A percentile compares a stretch with the other conserved stretches of the same genome.
Conservation (phyloP, 2,113 vertebrate genomes). For the Artemisiospiza belli region DNA sequence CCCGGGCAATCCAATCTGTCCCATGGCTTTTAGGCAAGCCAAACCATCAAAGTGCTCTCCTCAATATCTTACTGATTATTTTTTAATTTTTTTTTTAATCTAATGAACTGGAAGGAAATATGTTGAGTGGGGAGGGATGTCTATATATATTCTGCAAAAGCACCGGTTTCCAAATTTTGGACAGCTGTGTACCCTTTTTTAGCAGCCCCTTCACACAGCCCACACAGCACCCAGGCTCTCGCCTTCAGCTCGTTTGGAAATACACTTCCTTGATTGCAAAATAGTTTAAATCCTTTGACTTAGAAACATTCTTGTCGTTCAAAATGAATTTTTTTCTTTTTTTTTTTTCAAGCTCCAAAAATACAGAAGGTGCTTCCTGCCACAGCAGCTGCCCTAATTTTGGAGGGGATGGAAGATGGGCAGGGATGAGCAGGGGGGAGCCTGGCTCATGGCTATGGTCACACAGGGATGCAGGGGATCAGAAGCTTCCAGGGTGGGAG, state of each 20-base stretch:
- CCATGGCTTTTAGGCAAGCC: not conserved
- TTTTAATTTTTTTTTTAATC: not conserved
- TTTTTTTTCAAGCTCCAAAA: not conserved
- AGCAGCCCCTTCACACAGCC: slow-evolving; percentile 63
- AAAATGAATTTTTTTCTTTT: not conserved
- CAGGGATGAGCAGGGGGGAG: not conserved
- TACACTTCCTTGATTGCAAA: slow-evolving; percentile 54
- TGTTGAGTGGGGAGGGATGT: slow-evolving; percentile 56
- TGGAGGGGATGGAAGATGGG: not conserved
- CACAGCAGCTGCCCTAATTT: slow-evolving; percentile 10
- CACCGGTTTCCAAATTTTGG: slow-evolving; percentile 50
- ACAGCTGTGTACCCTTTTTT: slow-evolving; percentile 62
- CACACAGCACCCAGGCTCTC: slow-evolving; percentile 57
- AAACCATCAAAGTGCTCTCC: not conserved
- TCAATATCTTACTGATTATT: not conserved
- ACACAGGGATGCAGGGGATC: not conserved
- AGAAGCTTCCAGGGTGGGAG: not conserved
- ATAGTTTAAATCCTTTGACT: slow-evolving; percentile 51
- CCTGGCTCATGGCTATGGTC: accelerated
- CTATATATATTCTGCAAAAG: slow-evolving; percentile 60
- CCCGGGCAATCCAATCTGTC: not conserved
- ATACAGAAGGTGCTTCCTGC: slow-evolving; percentile 51
- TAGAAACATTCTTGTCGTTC: slow-evolving; percentile 24
- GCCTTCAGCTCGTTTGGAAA: slow-evolving; percentile 40
- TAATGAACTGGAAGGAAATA: slow-evolving; percentile 60